A percentile compares a stretch with the other conserved stretches of the same genome.
These are phyloP conservation scores for Rhopalosiphum nymphaeae DNA, from an alignment of 2,888 invertebrate species.

Conservation along the genomic window DNA sequence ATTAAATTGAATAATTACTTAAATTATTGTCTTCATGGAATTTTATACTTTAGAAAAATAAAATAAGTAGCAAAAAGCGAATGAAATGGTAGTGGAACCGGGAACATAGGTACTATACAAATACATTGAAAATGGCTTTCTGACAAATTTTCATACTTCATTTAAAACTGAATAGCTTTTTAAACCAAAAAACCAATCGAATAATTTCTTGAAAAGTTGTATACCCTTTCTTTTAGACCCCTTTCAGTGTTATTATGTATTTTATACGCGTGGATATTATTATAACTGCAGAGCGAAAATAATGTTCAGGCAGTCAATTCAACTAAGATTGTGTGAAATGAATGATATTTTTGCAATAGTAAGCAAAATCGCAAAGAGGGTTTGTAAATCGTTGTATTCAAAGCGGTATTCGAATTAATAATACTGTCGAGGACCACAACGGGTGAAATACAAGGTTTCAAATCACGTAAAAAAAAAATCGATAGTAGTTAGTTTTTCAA, in stretches of 20 bases:
- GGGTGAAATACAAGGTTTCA: background rate
- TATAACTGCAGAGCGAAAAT: background rate
- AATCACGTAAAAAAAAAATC: background rate
- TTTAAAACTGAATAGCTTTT: slow-evolving; percentile 32
- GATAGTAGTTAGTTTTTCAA: background rate
- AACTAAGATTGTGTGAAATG: background rate
- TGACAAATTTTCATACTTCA: background rate
- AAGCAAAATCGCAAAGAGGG: background rate
- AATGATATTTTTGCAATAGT: background rate
- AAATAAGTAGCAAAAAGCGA: background rate
- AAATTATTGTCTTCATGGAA: background rate
- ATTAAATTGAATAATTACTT: background rate
- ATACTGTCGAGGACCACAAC: background rate
- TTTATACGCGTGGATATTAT: background rate
- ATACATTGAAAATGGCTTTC: background rate
- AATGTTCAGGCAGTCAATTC: background rate
- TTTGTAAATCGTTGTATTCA: background rate
- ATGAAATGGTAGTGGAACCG: background rate
- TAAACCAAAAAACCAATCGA: background rate
- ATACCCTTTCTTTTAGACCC: background rate
- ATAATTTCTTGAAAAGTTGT: background rate
- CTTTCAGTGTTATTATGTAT: background rate
- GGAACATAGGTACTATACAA: background rate
- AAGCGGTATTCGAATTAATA: slow-evolving; percentile 1
- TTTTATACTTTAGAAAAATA: background rate